Percentiles rank a stretch among this genome's conserved stretches.
phyloP scores from a whole-genome alignment of 2,113 vertebrate genomes.

The Condylura cristata region DNA sequence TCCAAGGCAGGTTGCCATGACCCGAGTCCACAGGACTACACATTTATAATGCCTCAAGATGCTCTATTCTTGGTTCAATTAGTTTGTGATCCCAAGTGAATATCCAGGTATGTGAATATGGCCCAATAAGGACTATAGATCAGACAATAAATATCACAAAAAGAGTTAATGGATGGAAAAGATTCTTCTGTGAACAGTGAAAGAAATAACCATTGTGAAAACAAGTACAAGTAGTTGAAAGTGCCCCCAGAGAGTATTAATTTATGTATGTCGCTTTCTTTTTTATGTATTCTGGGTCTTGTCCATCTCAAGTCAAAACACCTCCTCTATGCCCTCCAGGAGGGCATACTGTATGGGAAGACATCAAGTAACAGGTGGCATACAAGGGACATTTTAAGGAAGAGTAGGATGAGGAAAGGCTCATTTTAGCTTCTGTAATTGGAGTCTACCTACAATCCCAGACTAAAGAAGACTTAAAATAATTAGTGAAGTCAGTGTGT shows the following conservation, averaged over 20 bases:
- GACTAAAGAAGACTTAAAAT: not conserved
- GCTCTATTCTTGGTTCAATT: not conserved
- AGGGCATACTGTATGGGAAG: not conserved
- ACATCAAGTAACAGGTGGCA: not conserved
- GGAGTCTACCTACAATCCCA: not conserved
- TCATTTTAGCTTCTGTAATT: not conserved
- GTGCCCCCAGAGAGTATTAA: not conserved
- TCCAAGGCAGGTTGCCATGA: not conserved
- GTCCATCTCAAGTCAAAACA: not conserved
- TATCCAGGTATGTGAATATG: not conserved
- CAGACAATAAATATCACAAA: not conserved
- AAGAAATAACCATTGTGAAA: not conserved
- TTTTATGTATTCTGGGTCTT: not conserved
- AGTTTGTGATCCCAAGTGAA: not conserved
- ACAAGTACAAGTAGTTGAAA: not conserved
- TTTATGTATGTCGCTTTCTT: not conserved
- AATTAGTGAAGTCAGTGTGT: not conserved
- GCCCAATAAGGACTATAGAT: not conserved
- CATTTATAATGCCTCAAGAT: accelerated
- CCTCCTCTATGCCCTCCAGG: not conserved
- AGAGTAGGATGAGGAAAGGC: not conserved
- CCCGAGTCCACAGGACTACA: not conserved
- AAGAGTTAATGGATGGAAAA: not conserved
- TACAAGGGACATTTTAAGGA: not conserved
- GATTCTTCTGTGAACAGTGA: not conserved